These are phyloP conservation scores for Nemurella pictetii DNA, from an alignment of 2,888 invertebrate genomes.

Conservation along the genomic window DNA sequence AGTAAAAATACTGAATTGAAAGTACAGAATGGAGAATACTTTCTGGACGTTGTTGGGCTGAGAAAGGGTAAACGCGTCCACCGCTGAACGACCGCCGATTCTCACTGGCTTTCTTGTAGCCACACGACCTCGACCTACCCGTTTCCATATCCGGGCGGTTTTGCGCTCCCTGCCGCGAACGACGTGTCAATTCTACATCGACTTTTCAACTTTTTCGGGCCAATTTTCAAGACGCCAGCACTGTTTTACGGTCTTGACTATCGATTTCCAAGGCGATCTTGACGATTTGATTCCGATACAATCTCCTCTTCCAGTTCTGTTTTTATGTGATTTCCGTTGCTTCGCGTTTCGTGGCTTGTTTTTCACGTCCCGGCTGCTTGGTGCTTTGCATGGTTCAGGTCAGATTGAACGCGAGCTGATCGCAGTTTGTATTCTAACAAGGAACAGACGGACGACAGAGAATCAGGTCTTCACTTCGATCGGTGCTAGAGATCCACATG, in stretches of 20 bases:
- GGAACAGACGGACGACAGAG: background rate
- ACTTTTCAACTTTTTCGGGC: background rate
- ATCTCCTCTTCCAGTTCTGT: background rate
- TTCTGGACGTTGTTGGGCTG: background rate
- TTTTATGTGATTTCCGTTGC: conserved; percentile 6
- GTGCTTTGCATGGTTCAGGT: background rate
- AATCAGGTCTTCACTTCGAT: background rate
- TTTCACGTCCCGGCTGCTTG: background rate
- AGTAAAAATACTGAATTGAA: too few relatives aligned
- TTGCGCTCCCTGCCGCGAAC: too few relatives aligned
- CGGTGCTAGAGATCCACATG: background rate
- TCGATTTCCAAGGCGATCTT: conserved; percentile 6
- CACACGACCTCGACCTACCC: too few relatives aligned
- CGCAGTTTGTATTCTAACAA: background rate
- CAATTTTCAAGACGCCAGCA: background rate
- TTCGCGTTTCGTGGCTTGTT: background rate
- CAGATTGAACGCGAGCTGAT: background rate
- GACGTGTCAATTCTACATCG: background rate
- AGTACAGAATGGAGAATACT: too few relatives aligned
- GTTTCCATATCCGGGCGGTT: too few relatives aligned
- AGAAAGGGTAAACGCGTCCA: too few relatives aligned
- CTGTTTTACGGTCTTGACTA: background rate
- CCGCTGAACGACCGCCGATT: too few relatives aligned
- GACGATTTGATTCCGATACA: conserved; percentile 15
- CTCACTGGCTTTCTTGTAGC: too few relatives aligned